Percentiles rank a stretch among this genome's conserved stretches.
Conservation (phyloP, 1,140 invertebrate species). For the Lasioglossum albipes region DNA sequence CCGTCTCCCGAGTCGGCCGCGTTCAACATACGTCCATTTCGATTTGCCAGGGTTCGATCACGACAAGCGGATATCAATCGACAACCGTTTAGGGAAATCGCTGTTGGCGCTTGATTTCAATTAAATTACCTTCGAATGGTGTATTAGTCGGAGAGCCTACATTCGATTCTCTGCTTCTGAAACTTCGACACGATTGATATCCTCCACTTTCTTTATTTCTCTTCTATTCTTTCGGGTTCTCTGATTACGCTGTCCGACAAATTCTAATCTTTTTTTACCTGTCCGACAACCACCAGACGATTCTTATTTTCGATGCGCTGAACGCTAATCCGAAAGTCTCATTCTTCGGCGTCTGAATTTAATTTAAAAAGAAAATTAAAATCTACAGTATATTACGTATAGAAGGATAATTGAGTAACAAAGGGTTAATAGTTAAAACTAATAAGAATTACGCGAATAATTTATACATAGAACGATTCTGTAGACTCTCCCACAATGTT, state of each 20-base stretch:
- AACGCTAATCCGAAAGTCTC: too few relatives aligned
- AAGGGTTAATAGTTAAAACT: too few relatives aligned
- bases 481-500: too few relatives aligned
- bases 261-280: too few relatives aligned
- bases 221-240: not conserved
- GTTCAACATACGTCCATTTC: not conserved
- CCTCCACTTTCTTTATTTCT: not conserved
- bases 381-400: too few relatives aligned
- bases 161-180: not conserved
- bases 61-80: conserved; percentile 45
- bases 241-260: not conserved
- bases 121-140: conserved; percentile 58
- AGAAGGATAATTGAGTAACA: too few relatives aligned
- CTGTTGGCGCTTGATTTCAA: conserved; percentile 59
- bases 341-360: too few relatives aligned
- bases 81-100: conserved; percentile 63
- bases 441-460: too few relatives aligned
- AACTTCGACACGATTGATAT: not conserved
- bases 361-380: too few relatives aligned
- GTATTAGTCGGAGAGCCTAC: conserved; percentile 33
- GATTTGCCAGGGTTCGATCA: conserved; percentile 7
- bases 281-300: too few relatives aligned
- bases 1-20: not conserved
- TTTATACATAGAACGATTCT: too few relatives aligned
- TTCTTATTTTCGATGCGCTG: too few relatives aligned